Conservation (phyloP, 2,888 invertebrate genomes). For the Noctua janthina region DNA sequence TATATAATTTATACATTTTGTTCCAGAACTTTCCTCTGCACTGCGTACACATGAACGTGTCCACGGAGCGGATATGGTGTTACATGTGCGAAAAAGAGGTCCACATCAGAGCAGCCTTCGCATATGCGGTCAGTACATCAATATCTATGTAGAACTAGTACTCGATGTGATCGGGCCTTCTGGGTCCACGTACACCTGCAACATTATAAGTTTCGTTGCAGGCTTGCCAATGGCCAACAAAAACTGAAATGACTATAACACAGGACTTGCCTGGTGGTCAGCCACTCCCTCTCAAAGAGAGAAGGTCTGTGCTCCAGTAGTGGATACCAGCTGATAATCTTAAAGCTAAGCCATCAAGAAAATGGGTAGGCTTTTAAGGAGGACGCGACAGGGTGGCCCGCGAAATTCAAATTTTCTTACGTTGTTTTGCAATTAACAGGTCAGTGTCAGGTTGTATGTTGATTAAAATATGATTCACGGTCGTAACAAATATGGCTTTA, state of each 20-base stretch:
- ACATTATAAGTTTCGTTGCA: neutral
- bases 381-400: too few relatives aligned
- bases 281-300: neutral
- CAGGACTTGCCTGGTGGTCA: neutral
- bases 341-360: neutral
- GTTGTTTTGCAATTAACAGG: too few relatives aligned
- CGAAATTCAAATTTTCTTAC: too few relatives aligned
- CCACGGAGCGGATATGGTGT: slow-evolving; percentile 96
- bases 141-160: neutral
- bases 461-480: too few relatives aligned
- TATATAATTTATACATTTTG: slow-evolving; percentile 18
- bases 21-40: slow-evolving; percentile 92
- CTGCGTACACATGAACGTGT: slow-evolving; percentile 95
- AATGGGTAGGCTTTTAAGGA: neutral
- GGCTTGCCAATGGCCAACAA: neutral
- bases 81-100: slow-evolving; percentile 96
- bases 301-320: neutral
- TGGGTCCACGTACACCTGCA: neutral
- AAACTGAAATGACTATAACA: neutral
- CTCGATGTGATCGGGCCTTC: neutral
- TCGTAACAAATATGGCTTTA: too few relatives aligned
- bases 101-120: slow-evolving; percentile 86
- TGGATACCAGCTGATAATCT: neutral
- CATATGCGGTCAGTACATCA: slow-evolving; percentile 73
- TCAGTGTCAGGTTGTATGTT: too few relatives aligned